phyloP scores from a whole-genome alignment of 2,888 invertebrate species.

The Gymnoscelis rufifasciata region DNA sequence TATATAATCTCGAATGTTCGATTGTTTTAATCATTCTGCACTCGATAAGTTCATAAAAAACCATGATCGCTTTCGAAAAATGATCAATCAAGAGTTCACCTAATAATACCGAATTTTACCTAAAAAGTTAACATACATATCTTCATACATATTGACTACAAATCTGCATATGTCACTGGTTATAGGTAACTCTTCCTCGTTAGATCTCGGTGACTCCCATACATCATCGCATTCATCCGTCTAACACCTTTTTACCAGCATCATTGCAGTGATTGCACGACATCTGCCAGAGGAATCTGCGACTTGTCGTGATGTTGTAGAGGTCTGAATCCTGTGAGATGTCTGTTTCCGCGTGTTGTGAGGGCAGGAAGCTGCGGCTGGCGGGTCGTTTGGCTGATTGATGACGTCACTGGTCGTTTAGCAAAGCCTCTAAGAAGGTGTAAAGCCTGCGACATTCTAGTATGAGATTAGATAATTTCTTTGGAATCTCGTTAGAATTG shows the following conservation, averaged over 20 bases:
- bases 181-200: slow-evolving; percentile 2
- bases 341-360: slow-evolving; percentile 23
- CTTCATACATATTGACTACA: too few species aligned
- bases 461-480: too few species aligned
- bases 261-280: slow-evolving; percentile 9
- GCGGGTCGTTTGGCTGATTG: slow-evolving; percentile 16
- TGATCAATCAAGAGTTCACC: too few species aligned
- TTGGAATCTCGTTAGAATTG: too few species aligned
- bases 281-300: slow-evolving; percentile 3
- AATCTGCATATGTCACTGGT: too few species aligned
- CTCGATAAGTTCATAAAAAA: too few species aligned
- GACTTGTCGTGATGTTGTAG: slow-evolving; percentile 3
- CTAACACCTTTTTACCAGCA: slow-evolving; percentile 4
- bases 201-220: slow-evolving; percentile 5
- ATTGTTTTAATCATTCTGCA: too few species aligned
- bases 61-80: too few species aligned
- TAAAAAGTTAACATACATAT: too few species aligned
- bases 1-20: too few species aligned
- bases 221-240: not conserved
- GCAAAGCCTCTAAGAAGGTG: slow-evolving; percentile 1
- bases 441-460: too few species aligned
- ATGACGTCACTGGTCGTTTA: slow-evolving; percentile 7
- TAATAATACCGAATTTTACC: too few species aligned
- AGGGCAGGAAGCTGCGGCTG: slow-evolving; percentile 23
- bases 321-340: not conserved